Base-by-base conservation (phyloP, 2,888 invertebrate species). In the Tinea pellionella region DNA sequence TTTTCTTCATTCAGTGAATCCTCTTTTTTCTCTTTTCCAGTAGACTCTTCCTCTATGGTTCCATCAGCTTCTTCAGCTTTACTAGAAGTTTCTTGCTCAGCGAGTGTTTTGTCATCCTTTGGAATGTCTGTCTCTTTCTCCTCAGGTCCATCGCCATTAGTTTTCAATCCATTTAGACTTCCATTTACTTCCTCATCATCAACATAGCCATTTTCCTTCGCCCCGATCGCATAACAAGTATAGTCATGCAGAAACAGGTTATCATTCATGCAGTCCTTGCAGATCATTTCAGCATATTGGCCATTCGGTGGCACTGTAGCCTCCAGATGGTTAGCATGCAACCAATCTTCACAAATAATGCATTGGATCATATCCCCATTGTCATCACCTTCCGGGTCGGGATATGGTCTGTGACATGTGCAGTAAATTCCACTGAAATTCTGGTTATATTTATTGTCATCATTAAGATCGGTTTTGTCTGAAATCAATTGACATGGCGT, bases 321-420 rank as follows among this genome's bases (percentile, higher is more conserved):
- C 63, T 91, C 91, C 63, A 95, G 81, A 76, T 96, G 95, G 66
- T 92, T 78, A 24, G 93, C 90, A 85, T 99, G 99, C 69, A 92
- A 96, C 99, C 99, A 99, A 78, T 99, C 99, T 77, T 99, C 99
- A 78, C 99, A 99, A 60, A 98, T 86, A 53, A 95, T 89, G 72
- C 99, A 99, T 74, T 99, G 99, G 58, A 98, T 91, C 98, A 99
- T 99, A 68, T 95, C 94, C 81, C 97, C 97, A 68, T 95, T 94
- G 81, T 97, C 97, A 3, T 90, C 88, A 71, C 92, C 91, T 9
- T 97, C 96, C 0, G 94, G 93, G 80, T 99, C 98, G 11, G 99
- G 99, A 80, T 98, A 99, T 0, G 98, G 98, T 60, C 96, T 90
- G 43, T 92, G 87, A 75, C 99, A 99, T 11, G 86, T 91, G 74